Evolutionary conservation across 2,113 vertebrate species (phyloP).

Genomic region (Hypomesus transpacificus): DNA sequence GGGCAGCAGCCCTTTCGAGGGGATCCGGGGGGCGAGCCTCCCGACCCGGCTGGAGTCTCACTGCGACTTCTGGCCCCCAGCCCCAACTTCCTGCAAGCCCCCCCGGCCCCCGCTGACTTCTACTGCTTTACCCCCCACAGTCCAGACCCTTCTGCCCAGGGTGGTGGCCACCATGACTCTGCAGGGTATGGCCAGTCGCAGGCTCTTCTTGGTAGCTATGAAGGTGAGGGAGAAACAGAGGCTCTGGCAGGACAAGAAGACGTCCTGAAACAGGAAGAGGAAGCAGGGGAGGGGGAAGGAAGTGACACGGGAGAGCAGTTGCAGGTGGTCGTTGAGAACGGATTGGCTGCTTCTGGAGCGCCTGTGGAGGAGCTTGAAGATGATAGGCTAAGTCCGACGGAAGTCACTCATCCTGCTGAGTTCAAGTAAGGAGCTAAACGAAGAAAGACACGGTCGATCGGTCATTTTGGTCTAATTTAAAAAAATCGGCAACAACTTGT

Average conservation of each 20-base stretch:
- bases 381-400: constrained; percentile 75
- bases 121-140: constrained; percentile 89
- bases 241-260: constrained; percentile 45
- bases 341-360: constrained; percentile 43
- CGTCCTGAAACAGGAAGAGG: constrained; percentile 39
- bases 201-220: constrained; percentile 85
- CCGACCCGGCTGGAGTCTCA: constrained; percentile 68
- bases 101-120: constrained; percentile 81
- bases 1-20: constrained; percentile 89
- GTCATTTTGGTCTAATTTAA: too few species aligned
- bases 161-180: constrained; percentile 93
- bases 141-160: constrained; percentile 83
- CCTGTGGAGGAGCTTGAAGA: constrained; percentile 51
- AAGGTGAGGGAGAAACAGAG: constrained; percentile 73
- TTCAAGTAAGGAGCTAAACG: constrained; percentile 79
- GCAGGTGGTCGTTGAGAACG: constrained; percentile 42
- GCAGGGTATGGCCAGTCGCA: constrained; percentile 85
- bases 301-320: constrained; percentile 24
- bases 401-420: constrained; percentile 83
- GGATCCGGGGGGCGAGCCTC: constrained; percentile 74
- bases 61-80: constrained; percentile 47
- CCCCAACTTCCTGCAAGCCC: constrained; percentile 57
- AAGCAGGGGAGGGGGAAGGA: constrained; percentile 49
- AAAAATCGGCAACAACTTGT: too few species aligned
- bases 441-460: too few species aligned